Conservation (phyloP, 30 jellyfish, hydroid and myxozoan genomes). For the Cassiopea andromeda region DNA sequence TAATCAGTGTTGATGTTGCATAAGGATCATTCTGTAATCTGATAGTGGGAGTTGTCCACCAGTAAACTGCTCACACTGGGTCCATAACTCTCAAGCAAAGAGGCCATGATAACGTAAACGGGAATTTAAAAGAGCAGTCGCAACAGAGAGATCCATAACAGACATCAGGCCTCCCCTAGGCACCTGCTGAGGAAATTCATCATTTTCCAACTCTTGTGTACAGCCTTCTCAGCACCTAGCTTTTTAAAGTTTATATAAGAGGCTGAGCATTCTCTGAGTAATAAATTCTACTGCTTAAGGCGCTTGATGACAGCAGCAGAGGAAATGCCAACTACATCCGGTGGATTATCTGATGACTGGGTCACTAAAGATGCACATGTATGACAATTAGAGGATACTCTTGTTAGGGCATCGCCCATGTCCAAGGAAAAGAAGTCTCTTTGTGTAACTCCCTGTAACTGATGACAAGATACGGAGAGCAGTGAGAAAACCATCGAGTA, state of each 20-base stretch:
- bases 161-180: slow-evolving; percentile 19
- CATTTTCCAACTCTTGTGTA: slow-evolving; percentile 29
- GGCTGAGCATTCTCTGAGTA: slow-evolving; percentile 33
- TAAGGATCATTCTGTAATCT: slow-evolving; percentile 23
- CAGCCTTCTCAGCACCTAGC: slow-evolving; percentile 69
- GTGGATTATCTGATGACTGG: slow-evolving; percentile 23
- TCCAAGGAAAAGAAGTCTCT: slow-evolving; percentile 59
- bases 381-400: slow-evolving; percentile 25
- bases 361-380: slow-evolving; percentile 25
- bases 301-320: slow-evolving; percentile 55
- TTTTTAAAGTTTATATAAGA: slow-evolving; percentile 41
- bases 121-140: slow-evolving; percentile 2
- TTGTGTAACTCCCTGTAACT: slow-evolving; percentile 18
- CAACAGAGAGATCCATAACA: slow-evolving; percentile 30
- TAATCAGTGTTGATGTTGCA: slow-evolving; percentile 20
- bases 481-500: slow-evolving; percentile 43
- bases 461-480: slow-evolving; percentile 55
- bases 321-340: slow-evolving; percentile 34
- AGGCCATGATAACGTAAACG: background rate
- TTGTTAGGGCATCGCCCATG: slow-evolving; percentile 17
- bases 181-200: slow-evolving; percentile 31
- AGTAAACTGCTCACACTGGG: slow-evolving; percentile 66
- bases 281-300: slow-evolving; percentile 40
- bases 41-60: background rate
- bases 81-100: no score